Evolutionary conservation across 2,888 invertebrate genomes (phyloP).

Genomic region (Catocala fraxini): DNA sequence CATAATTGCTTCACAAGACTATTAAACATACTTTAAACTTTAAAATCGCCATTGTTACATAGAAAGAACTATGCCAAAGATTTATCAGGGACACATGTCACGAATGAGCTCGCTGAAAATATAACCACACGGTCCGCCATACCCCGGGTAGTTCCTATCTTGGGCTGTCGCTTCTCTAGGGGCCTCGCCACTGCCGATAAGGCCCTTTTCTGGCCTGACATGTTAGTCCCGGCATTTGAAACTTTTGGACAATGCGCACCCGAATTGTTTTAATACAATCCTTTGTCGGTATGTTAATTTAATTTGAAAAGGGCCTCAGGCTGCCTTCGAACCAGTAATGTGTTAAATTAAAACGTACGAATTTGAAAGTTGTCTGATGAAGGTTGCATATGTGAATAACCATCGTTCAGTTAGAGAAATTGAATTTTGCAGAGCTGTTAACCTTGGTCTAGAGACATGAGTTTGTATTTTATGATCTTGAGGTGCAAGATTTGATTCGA

Average conservation of each 20-base stretch:
- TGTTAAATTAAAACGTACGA: slow-evolving; percentile 12
- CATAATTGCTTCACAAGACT: no score
- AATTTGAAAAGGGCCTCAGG: slow-evolving; percentile 16
- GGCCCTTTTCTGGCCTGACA: slow-evolving; percentile 23
- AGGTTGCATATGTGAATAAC: slow-evolving; percentile 9
- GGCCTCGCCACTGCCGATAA: slow-evolving; percentile 12
- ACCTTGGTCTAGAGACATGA: no score
- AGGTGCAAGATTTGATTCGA: no score
- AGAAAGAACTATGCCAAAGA: no score
- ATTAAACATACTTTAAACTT: no score
- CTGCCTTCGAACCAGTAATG: slow-evolving; percentile 5
- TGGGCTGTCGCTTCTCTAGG: not conserved
- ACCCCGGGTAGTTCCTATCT: no score
- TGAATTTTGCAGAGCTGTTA: not conserved
- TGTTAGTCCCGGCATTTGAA: slow-evolving; percentile 26
- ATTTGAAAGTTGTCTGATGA: not conserved
- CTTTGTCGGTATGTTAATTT: slow-evolving; percentile 30
- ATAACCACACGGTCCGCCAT: no score
- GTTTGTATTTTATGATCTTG: no score
- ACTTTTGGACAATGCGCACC: slow-evolving; percentile 33
- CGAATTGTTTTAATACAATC: slow-evolving; percentile 34
- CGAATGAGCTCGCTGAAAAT: no score
- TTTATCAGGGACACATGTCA: no score
- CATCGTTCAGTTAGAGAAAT: not conserved
- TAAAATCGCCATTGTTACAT: no score